Evolutionary conservation across 1,140 invertebrate species (phyloP).

Genomic region (Augochlora pura): DNA sequence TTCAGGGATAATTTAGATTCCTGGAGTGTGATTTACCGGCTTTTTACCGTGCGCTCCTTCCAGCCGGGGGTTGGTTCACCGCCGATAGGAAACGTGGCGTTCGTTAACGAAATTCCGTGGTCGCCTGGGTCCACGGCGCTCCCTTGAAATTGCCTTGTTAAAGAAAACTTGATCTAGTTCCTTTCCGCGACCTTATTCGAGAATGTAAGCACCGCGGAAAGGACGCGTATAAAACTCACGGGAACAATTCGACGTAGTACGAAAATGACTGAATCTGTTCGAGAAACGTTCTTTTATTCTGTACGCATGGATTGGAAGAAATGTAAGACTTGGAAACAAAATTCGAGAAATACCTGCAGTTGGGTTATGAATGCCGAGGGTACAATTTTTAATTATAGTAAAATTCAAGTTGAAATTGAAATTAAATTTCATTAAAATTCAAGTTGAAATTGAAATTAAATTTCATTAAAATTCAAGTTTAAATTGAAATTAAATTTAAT

Average conservation of each 20-base stretch:
- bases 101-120: constrained; percentile 27
- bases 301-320: too few species aligned
- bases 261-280: neutral
- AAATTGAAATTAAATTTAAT: too few species aligned
- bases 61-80: constrained; percentile 27
- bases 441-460: too few species aligned
- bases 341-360: too few species aligned
- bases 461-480: too few species aligned
- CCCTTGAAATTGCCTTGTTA: constrained; percentile 12
- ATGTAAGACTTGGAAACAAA: too few species aligned
- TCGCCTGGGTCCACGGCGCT: constrained; percentile 21
- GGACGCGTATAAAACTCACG: neutral
- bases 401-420: too few species aligned
- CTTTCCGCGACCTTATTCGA: neutral
- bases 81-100: constrained; percentile 22
- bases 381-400: too few species aligned
- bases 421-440: too few species aligned
- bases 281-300: too few species aligned
- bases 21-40: constrained; percentile 69
- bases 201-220: neutral
- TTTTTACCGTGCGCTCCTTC: constrained; percentile 62
- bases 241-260: too few species aligned
- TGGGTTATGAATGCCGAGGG: too few species aligned
- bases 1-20: constrained; percentile 73
- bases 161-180: neutral